phyloP scores from a whole-genome alignment of 2,888 invertebrate species.

The Eupithecia exiguata region DNA sequence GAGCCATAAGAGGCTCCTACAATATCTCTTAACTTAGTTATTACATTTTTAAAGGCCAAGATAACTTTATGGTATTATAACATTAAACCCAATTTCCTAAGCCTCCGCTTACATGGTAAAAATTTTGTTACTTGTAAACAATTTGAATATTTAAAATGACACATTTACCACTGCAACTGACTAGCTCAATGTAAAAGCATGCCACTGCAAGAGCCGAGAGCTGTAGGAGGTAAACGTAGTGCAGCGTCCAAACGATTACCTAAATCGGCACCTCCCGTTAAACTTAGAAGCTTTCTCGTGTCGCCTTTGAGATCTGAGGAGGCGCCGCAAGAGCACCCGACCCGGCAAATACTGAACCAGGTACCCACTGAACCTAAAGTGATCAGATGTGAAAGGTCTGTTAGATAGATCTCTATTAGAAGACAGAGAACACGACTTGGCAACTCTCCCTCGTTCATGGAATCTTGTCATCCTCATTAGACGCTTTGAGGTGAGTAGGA shows the following conservation, averaged over 20 bases:
- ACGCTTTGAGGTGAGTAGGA: too few species aligned
- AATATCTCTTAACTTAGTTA: too few species aligned
- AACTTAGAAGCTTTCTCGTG: conserved; percentile 45
- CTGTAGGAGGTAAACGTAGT: conserved; percentile 26
- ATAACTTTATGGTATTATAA: background rate
- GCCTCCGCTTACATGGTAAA: background rate
- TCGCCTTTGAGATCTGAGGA: conserved; percentile 31
- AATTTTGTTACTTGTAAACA: background rate
- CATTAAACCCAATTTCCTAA: background rate
- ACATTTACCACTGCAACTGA: background rate
- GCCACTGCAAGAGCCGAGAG: conserved; percentile 11
- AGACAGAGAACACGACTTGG: background rate
- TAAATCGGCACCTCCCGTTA: conserved; percentile 35
- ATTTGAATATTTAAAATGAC: background rate
- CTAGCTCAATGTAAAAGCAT: background rate
- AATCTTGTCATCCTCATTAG: background rate
- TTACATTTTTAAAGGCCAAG: background rate
- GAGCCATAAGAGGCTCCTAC: too few species aligned
- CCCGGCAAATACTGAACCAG: background rate
- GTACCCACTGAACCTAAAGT: background rate
- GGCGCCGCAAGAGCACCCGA: conserved; percentile 19
- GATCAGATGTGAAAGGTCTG: background rate
- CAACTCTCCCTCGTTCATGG: background rate
- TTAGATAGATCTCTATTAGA: background rate
- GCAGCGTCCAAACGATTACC: conserved; percentile 38